Conservation (phyloP, 1,140 invertebrate species). For the Stenopsyche tienmushanensis region DNA sequence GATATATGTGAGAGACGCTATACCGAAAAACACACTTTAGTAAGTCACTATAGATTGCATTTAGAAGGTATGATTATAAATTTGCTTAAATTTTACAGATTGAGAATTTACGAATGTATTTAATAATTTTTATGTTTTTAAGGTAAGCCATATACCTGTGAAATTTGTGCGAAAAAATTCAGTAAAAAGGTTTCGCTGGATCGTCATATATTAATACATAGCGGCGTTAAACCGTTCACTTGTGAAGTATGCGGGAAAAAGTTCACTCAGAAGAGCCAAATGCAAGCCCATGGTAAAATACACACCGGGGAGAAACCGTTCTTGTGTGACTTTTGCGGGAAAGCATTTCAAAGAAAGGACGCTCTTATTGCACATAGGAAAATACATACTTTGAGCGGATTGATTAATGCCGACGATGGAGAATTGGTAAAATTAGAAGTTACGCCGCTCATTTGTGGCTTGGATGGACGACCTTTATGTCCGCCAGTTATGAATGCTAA, state of each 20-base stretch:
- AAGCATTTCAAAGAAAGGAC: conserved; percentile 59
- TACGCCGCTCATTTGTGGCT: conserved; percentile 20
- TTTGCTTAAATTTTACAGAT: not conserved
- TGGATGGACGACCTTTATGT: conserved; percentile 24
- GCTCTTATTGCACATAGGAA: conserved; percentile 34
- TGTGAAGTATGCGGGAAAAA: conserved; percentile 66
- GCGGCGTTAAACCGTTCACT: conserved; percentile 62
- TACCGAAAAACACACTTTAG: conserved; percentile 53
- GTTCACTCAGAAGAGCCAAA: conserved; percentile 61
- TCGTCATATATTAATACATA: conserved; percentile 66
- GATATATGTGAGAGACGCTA: conserved; percentile 64
- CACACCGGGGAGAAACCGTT: conserved; percentile 65
- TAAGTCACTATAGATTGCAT: conserved; percentile 31
- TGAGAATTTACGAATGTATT: not conserved
- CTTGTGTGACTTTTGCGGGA: conserved; percentile 63
- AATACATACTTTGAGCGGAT: conserved; percentile 30
- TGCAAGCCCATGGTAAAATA: conserved; percentile 60
- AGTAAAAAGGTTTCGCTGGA: conserved; percentile 38
- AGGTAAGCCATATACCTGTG: conserved; percentile 31
- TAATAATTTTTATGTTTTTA: conserved; percentile 9
- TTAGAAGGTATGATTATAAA: conserved; percentile 28
- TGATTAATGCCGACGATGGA: conserved; percentile 17
- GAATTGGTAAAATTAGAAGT: not conserved
- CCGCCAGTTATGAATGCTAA: not conserved
- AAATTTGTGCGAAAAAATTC: conserved; percentile 36